Conservation (phyloP, 2,888 invertebrate genomes). For the Zele albiditarsus region DNA sequence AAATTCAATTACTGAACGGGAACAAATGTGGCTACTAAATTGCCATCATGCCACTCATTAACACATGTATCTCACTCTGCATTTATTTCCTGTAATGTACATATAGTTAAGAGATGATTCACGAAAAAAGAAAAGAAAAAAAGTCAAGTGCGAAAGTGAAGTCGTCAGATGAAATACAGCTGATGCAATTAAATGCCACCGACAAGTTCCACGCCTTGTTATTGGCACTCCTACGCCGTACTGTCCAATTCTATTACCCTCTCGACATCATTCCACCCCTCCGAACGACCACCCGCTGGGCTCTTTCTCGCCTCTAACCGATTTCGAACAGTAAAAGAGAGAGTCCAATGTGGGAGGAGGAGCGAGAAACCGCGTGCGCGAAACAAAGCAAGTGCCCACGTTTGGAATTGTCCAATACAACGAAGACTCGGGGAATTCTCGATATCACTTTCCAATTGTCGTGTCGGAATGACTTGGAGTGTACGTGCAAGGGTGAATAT, state of each 20-base stretch:
- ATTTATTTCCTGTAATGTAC: background rate
- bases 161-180: slow-evolving; percentile 61
- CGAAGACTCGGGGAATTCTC: slow-evolving; percentile 60
- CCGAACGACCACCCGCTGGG: background rate
- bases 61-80: background rate
- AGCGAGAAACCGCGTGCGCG: slow-evolving; percentile 44
- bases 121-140: slow-evolving; percentile 10
- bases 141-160: slow-evolving; percentile 9
- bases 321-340: slow-evolving; percentile 40
- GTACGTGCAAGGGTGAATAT: background rate
- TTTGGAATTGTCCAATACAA: slow-evolving; percentile 58
- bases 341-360: background rate
- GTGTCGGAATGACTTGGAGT: slow-evolving; percentile 49
- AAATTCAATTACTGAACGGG: background rate
- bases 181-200: slow-evolving; percentile 69
- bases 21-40: background rate
- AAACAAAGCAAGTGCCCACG: slow-evolving; percentile 58
- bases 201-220: slow-evolving; percentile 65
- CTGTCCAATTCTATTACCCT: slow-evolving; percentile 68
- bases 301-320: slow-evolving; percentile 43
- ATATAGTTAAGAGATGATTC: background rate
- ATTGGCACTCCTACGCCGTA: slow-evolving; percentile 68
- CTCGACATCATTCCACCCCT: slow-evolving; percentile 53
- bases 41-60: background rate
- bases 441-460: slow-evolving; percentile 64